These are phyloP conservation scores for Aphelocoma californica DNA, from an alignment of 2,797 vertebrate species.

Conservation along the genomic window DNA sequence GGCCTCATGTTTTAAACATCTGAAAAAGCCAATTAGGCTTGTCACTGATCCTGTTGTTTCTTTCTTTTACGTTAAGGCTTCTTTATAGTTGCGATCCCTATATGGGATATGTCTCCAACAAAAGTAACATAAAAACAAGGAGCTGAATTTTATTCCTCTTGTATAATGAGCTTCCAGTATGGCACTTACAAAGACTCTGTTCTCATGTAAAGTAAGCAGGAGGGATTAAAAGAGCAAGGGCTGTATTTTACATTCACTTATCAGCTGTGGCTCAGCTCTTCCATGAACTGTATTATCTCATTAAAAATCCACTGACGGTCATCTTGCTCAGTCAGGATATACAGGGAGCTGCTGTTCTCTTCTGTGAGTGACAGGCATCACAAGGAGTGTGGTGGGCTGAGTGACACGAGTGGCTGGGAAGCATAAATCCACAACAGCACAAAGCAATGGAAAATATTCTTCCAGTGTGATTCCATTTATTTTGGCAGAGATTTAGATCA, in stretches of 20 bases:
- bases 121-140: constrained; percentile 10
- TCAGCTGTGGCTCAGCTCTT: neutral
- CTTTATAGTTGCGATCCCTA: neutral
- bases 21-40: constrained; percentile 36
- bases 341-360: neutral
- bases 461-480: neutral
- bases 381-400: neutral
- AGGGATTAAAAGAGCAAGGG: constrained; percentile 13
- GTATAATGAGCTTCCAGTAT: constrained; percentile 31
- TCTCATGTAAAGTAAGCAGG: constrained; percentile 41
- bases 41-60: neutral
- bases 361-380: neutral
- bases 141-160: constrained; percentile 28
- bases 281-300: neutral
- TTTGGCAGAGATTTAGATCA: neutral
- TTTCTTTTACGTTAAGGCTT: neutral
- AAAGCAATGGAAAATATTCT: neutral
- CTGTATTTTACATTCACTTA: neutral
- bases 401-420: neutral
- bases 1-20: constrained; percentile 38
- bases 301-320: neutral
- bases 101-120: neutral
- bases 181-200: neutral
- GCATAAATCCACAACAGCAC: neutral
- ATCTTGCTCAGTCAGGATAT: neutral